A percentile compares a stretch with the other conserved stretches of the same genome.
Evolutionary conservation across 2,888 invertebrate species (phyloP).

Genomic region (Megamerina dolium): DNA sequence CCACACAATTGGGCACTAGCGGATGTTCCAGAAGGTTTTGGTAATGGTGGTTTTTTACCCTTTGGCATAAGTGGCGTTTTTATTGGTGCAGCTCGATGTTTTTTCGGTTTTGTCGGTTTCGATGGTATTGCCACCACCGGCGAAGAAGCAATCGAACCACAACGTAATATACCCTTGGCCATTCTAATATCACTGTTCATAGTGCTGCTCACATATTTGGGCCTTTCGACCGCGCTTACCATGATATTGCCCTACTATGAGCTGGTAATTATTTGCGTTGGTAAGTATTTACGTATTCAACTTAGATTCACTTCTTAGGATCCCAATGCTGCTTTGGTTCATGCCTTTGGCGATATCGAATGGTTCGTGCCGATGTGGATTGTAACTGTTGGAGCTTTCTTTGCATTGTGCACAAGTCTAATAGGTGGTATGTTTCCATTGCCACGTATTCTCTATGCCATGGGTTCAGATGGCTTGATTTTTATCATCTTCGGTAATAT

Average conservation of each 20-base stretch:
- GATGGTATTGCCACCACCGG: slow-evolving; percentile 88
- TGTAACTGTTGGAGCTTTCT: slow-evolving; percentile 85
- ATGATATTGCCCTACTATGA: slow-evolving; percentile 91
- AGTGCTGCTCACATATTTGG: slow-evolving; percentile 85
- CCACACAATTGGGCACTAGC: slow-evolving; percentile 73
- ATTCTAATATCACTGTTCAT: slow-evolving; percentile 78
- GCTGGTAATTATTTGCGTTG: slow-evolving; percentile 56
- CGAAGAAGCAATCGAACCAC: slow-evolving; percentile 92
- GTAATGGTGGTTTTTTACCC: slow-evolving; percentile 86
- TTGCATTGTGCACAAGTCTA: slow-evolving; percentile 83
- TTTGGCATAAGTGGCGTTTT: slow-evolving; percentile 83
- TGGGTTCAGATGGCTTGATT: slow-evolving; percentile 82
- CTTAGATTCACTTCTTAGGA: slow-evolving; percentile 53
- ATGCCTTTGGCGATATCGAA: slow-evolving; percentile 71
- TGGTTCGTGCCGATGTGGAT: slow-evolving; percentile 79
- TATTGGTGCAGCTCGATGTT: slow-evolving; percentile 80
- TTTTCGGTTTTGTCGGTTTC: slow-evolving; percentile 94
- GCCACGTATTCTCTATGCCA: slow-evolving; percentile 82
- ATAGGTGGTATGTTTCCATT: slow-evolving; percentile 85
- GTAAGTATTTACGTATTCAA: neutral
- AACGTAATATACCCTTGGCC: slow-evolving; percentile 82
- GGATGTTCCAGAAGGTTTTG: slow-evolving; percentile 57
- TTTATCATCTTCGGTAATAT: slow-evolving; percentile 68
- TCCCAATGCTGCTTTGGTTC: slow-evolving; percentile 78
- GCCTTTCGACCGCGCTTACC: slow-evolving; percentile 84